Percentiles rank a stretch among this genome's conserved stretches.
These are phyloP conservation scores for Gobionotothen gibberifrons DNA, from an alignment of 2,797 vertebrate genomes.

Conservation along the genomic window DNA sequence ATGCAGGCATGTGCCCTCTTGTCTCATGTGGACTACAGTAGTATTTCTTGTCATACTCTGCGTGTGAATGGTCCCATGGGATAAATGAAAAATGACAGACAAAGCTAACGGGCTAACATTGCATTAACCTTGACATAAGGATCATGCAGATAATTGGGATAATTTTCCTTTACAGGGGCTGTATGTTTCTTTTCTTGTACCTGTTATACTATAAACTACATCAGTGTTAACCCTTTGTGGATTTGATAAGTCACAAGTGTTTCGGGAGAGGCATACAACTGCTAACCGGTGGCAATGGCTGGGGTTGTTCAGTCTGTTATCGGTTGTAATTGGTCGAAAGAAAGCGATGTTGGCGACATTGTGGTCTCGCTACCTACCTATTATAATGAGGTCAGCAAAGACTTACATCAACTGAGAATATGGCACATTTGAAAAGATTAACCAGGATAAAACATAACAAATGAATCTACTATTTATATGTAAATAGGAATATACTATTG, in stretches of 20 bases:
- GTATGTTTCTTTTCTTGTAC: neutral
- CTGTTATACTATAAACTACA: neutral
- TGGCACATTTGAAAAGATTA: no score
- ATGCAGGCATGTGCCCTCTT: neutral
- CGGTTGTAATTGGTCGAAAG: no score
- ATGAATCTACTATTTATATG: neutral
- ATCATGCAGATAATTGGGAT: neutral
- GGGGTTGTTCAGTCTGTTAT: no score
- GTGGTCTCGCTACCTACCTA: no score
- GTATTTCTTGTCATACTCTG: neutral
- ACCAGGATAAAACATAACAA: neutral
- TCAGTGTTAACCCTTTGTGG: no score
- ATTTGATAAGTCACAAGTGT: no score
- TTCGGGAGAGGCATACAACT: no score
- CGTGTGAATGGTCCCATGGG: slow-evolving; percentile 5
- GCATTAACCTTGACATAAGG: neutral
- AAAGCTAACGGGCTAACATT: neutral
- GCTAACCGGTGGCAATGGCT: no score
- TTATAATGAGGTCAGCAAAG: no score
- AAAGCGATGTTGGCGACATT: no score
- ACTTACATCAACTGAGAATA: no score
- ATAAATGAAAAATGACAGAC: slow-evolving; percentile 9
- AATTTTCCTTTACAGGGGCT: neutral
- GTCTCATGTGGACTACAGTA: neutral
- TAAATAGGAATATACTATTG: neutral